Evolutionary conservation across 2,888 invertebrate genomes (phyloP), one percentile per base, ranked within the genome.

Genomic region (Sipha maydis): DNA sequence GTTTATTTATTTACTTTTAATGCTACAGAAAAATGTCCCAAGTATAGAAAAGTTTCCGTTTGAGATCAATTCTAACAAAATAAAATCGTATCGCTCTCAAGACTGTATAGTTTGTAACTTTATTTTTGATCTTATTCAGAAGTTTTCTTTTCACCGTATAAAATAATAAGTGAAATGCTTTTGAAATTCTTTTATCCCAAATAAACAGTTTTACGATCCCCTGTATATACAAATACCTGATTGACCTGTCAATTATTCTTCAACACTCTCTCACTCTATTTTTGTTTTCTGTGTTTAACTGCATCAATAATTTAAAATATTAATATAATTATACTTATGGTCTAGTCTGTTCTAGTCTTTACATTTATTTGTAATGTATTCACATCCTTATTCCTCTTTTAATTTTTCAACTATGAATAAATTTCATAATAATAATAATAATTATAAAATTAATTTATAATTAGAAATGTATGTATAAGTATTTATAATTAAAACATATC

Each of bases 91-190:
- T 78, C 54, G 34, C 69, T 69, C 48, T 85, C 54, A 34, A 67
- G 14, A 77, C 48, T 48, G 61, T 84, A 31, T 25, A 17, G 61
- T 4, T 41, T 21, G 77, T 41, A 61, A 76, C 28, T 84, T 48
- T 85, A 67, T 85, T 85, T 85, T 85, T 77, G 77, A 85, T 85
- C 77, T 48, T 77, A 85, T 69, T 85, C 76, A 67, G 17, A 31
- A 77, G 85, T 85, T 85, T 85, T 69, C 67, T 21, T 83, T 56
- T 73, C 38, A 54, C 54, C 11, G 34, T 41, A 77, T 76, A 48
- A 28, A 76, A 85, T 67, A 85, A 85, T 31, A 67, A 77, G 3
- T 21, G 14, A 77, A 82, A 41, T 14, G 28, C 31, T 77, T 77
- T 69, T 77, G 25, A 69, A 69, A 48, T 85, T 69, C 17, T 67